Conservation (phyloP, 2,113 vertebrate genomes). For the Orcinus orca region DNA sequence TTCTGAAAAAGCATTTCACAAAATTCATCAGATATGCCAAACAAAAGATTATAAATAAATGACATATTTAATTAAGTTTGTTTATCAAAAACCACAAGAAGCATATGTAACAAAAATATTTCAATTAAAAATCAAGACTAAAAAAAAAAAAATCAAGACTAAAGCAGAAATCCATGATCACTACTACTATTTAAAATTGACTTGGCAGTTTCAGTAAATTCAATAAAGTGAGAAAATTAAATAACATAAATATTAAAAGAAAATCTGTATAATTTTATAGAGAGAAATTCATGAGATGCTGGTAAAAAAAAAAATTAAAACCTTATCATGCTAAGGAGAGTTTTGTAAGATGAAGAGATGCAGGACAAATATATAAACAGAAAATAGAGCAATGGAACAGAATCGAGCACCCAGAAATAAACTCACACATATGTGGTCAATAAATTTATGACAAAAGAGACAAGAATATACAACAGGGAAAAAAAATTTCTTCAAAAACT, state of each 20-base stretch:
- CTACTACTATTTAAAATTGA: background rate
- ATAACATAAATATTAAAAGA: background rate
- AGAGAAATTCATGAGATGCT: background rate
- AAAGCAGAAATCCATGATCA: background rate
- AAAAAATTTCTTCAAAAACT: background rate
- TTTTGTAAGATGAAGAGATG: background rate
- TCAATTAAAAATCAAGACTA: background rate
- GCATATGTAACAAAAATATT: background rate
- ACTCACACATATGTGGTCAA: background rate
- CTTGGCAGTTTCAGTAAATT: background rate
- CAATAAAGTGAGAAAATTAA: background rate
- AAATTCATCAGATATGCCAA: background rate
- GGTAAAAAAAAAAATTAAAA: background rate
- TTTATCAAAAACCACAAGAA: background rate
- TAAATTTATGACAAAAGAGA: background rate
- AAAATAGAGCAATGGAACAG: no score
- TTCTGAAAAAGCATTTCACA: background rate
- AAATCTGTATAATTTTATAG: background rate
- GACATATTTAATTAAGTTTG: background rate
- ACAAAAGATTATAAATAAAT: background rate
- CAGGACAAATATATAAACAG: background rate
- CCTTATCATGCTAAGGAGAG: background rate
- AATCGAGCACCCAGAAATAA: background rate
- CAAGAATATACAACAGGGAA: background rate
- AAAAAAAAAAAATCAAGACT: background rate